Percentiles rank a stretch among this genome's conserved stretches.
phyloP scores from a whole-genome alignment of 2,797 vertebrate species.

The Delichon dasypus region DNA sequence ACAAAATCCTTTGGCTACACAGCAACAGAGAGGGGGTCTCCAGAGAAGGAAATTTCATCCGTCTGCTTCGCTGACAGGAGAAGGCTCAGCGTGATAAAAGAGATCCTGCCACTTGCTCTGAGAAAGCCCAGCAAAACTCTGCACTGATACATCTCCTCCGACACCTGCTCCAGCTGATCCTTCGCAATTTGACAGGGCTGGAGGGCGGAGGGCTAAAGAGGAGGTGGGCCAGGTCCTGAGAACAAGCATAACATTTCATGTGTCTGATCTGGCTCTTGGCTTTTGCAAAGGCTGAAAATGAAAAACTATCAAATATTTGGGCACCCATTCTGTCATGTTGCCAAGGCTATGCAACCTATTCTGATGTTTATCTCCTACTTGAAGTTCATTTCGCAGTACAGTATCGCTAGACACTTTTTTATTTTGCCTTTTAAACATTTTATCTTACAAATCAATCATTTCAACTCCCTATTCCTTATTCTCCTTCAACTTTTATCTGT shows the following conservation, averaged over 20 bases:
- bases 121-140: constrained; percentile 47
- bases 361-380: neutral
- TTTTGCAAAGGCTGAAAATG: neutral
- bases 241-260: neutral
- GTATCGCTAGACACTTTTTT: neutral
- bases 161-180: constrained; percentile 74
- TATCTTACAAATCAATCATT: neutral
- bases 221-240: constrained; percentile 19
- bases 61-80: constrained; percentile 74
- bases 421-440: neutral
- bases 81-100: constrained; percentile 75
- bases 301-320: neutral
- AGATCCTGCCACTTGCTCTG: constrained; percentile 70
- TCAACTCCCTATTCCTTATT: neutral
- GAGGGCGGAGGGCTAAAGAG: neutral
- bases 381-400: neutral
- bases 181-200: constrained; percentile 43
- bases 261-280: neutral
- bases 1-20: constrained; percentile 63
- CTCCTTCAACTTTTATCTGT: neutral
- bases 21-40: constrained; percentile 62
- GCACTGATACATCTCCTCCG: constrained; percentile 54
- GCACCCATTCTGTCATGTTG: neutral
- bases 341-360: neutral
- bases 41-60: constrained; percentile 73